A percentile compares a stretch with the other conserved stretches of the same genome.
Evolutionary conservation across 2,888 invertebrate genomes (phyloP).

Genomic region (Orthosia cruda): DNA sequence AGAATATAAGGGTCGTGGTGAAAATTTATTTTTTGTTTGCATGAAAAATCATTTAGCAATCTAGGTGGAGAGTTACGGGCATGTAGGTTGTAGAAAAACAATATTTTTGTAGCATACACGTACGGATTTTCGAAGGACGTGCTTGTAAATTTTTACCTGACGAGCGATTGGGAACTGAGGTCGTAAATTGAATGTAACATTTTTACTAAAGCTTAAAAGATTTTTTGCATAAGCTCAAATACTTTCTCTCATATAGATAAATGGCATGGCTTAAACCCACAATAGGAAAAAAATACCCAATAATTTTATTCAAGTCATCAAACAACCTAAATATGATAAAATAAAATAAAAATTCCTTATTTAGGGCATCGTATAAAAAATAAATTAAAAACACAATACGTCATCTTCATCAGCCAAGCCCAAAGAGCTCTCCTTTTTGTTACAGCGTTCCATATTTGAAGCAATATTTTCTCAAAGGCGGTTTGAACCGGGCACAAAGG

Average conservation of each 20-base stretch:
- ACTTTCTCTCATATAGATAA: not conserved
- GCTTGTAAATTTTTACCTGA: not conserved
- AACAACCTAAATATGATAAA: no score
- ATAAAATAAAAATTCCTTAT: not conserved
- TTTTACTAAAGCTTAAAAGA: not conserved
- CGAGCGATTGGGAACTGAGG: not conserved
- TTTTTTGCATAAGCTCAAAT: no score
- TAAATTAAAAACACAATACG: not conserved
- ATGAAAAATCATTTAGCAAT: constrained; percentile 1
- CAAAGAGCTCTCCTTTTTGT: constrained; percentile 3
- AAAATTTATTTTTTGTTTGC: not conserved
- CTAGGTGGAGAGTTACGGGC: not conserved
- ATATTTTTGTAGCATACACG: constrained; percentile 5
- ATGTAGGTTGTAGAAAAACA: not conserved
- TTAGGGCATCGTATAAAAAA: not conserved
- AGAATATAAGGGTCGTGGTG: not conserved
- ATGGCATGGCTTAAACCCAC: no score
- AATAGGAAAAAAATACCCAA: not conserved
- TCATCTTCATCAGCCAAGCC: not conserved
- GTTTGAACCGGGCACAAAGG: constrained; percentile 29
- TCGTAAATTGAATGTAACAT: not conserved
- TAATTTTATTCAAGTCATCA: no score
- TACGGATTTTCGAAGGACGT: no score
- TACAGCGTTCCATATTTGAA: constrained; percentile 15
- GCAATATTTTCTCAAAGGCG: constrained; percentile 35